These are phyloP conservation scores for Leucoraja erinaceus DNA, from an alignment of 2,113 vertebrate species.

Conservation along the genomic window DNA sequence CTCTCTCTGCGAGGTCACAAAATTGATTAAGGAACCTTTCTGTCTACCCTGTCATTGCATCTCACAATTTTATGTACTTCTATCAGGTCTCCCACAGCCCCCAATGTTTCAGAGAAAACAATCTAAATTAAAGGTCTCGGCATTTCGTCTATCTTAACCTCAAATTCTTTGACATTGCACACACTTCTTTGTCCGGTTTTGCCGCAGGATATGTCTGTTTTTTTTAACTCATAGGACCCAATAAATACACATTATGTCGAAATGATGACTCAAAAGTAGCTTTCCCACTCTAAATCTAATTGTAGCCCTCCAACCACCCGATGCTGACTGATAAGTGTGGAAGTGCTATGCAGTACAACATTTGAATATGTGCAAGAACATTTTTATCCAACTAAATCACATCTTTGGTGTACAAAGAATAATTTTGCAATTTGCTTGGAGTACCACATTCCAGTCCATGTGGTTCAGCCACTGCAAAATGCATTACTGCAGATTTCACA, in stretches of 20 bases:
- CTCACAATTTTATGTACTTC: too few relatives aligned
- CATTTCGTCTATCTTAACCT: neutral
- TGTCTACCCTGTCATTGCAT: too few relatives aligned
- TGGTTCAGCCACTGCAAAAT: neutral
- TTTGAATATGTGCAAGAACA: neutral
- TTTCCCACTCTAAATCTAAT: conserved; percentile 5
- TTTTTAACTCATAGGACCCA: neutral
- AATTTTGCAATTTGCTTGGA: neutral
- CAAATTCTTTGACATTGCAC: neutral
- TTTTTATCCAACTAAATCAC: neutral
- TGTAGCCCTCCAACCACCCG: neutral
- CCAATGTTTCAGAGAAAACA: too few relatives aligned
- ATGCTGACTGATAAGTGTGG: neutral
- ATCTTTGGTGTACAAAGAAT: neutral
- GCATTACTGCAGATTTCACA: neutral
- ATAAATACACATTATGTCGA: neutral
- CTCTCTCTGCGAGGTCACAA: too few relatives aligned
- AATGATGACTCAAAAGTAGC: neutral
- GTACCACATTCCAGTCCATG: neutral
- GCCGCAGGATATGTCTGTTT: too few relatives aligned
- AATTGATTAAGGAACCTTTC: too few relatives aligned
- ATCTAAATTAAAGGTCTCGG: neutral
- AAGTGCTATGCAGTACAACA: neutral
- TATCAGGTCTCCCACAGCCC: too few relatives aligned
- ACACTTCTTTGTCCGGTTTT: neutral